Percentiles rank a stretch among this genome's conserved stretches.
These are phyloP conservation scores for Poeciliopsis infans DNA, from an alignment of 2,797 vertebrate genomes.

Conservation along the genomic window DNA sequence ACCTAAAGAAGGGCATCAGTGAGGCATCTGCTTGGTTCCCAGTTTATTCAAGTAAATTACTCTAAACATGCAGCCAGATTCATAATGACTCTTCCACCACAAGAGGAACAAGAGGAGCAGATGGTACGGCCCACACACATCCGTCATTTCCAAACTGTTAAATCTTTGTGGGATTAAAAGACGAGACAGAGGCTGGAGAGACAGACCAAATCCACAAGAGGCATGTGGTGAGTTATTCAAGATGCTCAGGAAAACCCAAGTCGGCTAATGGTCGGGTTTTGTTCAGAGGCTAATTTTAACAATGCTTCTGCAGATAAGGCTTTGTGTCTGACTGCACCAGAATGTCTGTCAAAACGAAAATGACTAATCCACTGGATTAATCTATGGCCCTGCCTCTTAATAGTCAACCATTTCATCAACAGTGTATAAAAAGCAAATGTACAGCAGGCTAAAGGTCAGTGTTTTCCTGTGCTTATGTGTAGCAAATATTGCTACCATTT, in stretches of 20 bases:
- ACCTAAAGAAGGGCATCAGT: slow-evolving; percentile 15
- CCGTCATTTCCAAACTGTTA: slow-evolving; percentile 16
- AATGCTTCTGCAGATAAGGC: slow-evolving; percentile 3
- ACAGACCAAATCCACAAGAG: slow-evolving; percentile 4
- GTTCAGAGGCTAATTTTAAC: slow-evolving; percentile 2
- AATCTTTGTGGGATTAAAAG: slow-evolving; percentile 18
- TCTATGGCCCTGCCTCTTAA: neutral
- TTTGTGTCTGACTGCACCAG: neutral
- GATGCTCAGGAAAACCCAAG: slow-evolving; percentile 11
- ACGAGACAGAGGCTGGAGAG: slow-evolving; percentile 18
- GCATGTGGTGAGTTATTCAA: slow-evolving; percentile 10
- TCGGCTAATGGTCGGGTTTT: neutral
- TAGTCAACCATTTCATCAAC: neutral
- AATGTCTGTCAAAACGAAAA: neutral
- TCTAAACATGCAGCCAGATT: slow-evolving; percentile 17
- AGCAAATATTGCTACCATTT: neutral
- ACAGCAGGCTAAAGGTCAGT: neutral
- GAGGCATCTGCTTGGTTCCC: slow-evolving; percentile 24
- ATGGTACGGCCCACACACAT: slow-evolving; percentile 22
- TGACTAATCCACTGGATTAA: neutral
- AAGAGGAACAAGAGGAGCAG: slow-evolving; percentile 25
- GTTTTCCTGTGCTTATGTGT: neutral
- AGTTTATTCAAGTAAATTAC: slow-evolving; percentile 18
- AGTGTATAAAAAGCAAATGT: neutral
- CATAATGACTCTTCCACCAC: slow-evolving; percentile 13